Evolutionary conservation across 2,113 vertebrate genomes (phyloP).

Genomic region (Ramphastos sulfuratus): DNA sequence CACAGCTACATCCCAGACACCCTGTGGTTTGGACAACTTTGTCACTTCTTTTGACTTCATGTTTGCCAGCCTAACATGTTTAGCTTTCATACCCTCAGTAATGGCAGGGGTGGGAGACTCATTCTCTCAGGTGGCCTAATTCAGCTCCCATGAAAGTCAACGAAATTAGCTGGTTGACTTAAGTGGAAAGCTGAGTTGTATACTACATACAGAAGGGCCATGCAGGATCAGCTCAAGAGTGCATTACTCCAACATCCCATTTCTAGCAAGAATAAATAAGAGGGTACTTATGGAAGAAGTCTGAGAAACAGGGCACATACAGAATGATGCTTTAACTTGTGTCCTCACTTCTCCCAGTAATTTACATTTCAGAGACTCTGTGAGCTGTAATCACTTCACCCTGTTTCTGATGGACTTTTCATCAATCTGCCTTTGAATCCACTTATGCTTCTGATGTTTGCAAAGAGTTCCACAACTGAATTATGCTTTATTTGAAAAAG

Average conservation of each 20-base stretch:
- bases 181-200: background rate
- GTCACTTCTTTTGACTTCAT: background rate
- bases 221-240: background rate
- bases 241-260: background rate
- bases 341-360: background rate
- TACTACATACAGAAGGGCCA: background rate
- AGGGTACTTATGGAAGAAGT: background rate
- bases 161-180: background rate
- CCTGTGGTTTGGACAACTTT: background rate
- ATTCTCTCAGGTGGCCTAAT: background rate
- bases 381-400: background rate
- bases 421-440: conserved; percentile 21
- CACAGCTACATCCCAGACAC: background rate
- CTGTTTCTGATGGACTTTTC: conserved; percentile 8
- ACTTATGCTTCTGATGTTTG: background rate
- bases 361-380: background rate
- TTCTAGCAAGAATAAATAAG: background rate
- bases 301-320: background rate
- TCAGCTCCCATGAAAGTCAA: background rate
- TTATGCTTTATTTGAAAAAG: conserved; percentile 31
- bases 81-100: background rate
- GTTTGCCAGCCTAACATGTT: background rate
- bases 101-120: background rate
- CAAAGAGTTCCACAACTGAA: conserved; percentile 7
- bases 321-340: background rate